Conservation (phyloP, 2,888 invertebrate species). For the Netelia melanura region DNA sequence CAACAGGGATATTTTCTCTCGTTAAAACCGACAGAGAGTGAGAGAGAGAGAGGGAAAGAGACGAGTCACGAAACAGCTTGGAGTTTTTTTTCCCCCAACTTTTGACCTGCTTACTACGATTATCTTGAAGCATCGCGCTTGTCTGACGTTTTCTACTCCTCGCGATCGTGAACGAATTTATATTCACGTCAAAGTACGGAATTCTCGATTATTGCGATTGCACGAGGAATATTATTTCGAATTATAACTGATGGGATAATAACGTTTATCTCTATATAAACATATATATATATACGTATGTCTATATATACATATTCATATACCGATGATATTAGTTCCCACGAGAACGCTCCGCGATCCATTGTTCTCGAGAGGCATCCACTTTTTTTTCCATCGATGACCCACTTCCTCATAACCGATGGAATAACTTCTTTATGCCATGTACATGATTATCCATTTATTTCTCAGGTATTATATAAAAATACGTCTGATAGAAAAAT, state of each 20-base stretch:
- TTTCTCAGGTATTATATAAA: conserved; percentile 24
- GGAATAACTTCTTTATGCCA: conserved; percentile 41
- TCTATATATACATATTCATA: neutral
- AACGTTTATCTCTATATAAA: conserved; percentile 16
- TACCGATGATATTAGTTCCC: conserved; percentile 36
- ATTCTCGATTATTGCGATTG: conserved; percentile 27
- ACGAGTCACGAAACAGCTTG: conserved; percentile 2
- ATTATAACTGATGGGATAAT: conserved; percentile 38
- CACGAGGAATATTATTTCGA: conserved; percentile 19
- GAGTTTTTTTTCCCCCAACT: neutral
- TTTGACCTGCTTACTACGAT: conserved; percentile 31
- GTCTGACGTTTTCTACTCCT: neutral
- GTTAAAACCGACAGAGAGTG: neutral
- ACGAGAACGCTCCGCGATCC: conserved; percentile 37
- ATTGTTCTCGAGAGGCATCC: conserved; percentile 48
- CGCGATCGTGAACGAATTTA: conserved; percentile 15
- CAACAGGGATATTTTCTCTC: neutral
- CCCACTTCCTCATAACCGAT: conserved; percentile 62
- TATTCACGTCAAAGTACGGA: neutral
- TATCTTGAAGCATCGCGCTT: neutral
- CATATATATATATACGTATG: neutral
- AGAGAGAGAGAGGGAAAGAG: neutral
- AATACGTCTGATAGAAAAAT: neutral
- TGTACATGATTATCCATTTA: conserved; percentile 11
- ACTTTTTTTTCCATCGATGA: conserved; percentile 31